Conservation (phyloP, 1,140 invertebrate species). For the Conopomorpha cramerella region DNA sequence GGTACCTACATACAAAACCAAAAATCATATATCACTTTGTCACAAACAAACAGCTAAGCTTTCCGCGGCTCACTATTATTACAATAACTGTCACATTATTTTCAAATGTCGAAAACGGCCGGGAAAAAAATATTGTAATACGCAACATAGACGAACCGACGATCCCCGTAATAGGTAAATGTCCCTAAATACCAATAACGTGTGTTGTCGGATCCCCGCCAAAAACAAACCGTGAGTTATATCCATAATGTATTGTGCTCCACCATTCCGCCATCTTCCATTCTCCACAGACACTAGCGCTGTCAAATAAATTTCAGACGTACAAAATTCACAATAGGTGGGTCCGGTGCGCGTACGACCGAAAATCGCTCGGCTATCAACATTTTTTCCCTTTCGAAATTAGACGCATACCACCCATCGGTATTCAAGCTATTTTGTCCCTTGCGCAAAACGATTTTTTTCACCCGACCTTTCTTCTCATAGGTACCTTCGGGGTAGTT, state of each 20-base stretch:
- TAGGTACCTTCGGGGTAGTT: constrained; percentile 35
- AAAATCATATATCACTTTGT: constrained; percentile 43
- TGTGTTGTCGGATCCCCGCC: constrained; percentile 55
- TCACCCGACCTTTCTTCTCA: constrained; percentile 33
- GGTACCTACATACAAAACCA: constrained; percentile 8
- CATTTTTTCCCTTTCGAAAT: constrained; percentile 18
- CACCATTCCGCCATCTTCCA: constrained; percentile 55
- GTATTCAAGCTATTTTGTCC: constrained; percentile 32
- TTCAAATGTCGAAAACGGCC: too few relatives aligned
- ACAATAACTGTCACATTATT: constrained; percentile 37
- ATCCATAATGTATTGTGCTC: constrained; percentile 48
- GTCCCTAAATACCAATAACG: constrained; percentile 57
- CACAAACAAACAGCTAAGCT: constrained; percentile 34
- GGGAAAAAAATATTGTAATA: too few relatives aligned
- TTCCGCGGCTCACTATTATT: constrained; percentile 36
- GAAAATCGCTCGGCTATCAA: constrained; percentile 32
- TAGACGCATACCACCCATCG: too few relatives aligned
- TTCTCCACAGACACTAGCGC: constrained; percentile 52
- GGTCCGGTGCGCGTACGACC: constrained; percentile 25
- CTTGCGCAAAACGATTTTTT: constrained; percentile 33
- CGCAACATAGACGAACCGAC: too few relatives aligned
- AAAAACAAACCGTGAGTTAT: constrained; percentile 60
- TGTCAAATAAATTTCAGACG: constrained; percentile 58
- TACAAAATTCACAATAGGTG: constrained; percentile 55
- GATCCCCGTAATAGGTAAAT: too few relatives aligned